These are phyloP conservation scores for Campylorhamphus procurvoides DNA, from an alignment of 2,113 vertebrate genomes.

Conservation along the genomic window DNA sequence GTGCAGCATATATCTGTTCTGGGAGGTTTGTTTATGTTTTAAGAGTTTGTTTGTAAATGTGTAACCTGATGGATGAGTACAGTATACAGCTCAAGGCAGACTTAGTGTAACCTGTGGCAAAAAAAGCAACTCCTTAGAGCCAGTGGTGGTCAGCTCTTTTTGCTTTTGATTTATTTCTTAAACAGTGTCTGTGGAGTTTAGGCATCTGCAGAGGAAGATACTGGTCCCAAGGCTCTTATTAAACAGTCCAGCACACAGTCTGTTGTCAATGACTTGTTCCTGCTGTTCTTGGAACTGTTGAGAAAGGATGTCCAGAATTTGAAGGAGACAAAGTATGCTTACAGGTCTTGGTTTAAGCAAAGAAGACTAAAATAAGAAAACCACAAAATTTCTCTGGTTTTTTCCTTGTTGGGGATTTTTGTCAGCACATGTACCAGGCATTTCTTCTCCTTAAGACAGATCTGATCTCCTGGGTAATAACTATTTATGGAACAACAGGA, in stretches of 20 bases:
- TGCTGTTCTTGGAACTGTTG: not conserved
- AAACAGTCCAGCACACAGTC: not conserved
- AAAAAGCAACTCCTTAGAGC: not conserved
- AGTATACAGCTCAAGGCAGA: not conserved
- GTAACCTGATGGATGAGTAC: not conserved
- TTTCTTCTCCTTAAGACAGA: constrained; percentile 7
- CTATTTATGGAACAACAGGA: constrained; percentile 40
- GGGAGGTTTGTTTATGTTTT: not conserved
- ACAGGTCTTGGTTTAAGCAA: not conserved
- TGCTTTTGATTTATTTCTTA: constrained; percentile 23
- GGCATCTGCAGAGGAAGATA: not conserved
- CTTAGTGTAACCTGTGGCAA: not conserved
- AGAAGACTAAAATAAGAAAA: constrained; percentile 14
- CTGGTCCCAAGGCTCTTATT: not conserved
- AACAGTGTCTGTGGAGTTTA: not conserved
- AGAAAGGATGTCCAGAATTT: not conserved
- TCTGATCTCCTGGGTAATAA: constrained; percentile 12
- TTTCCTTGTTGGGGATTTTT: not conserved
- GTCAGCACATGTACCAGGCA: not conserved
- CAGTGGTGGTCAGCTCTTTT: not conserved
- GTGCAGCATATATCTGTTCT: not conserved
- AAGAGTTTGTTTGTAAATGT: not conserved
- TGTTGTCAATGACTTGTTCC: not conserved
- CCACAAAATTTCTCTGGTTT: not conserved
- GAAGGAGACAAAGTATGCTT: not conserved